phyloP scores from a whole-genome alignment of 2,888 invertebrate species.

The Cephus pulcher region DNA sequence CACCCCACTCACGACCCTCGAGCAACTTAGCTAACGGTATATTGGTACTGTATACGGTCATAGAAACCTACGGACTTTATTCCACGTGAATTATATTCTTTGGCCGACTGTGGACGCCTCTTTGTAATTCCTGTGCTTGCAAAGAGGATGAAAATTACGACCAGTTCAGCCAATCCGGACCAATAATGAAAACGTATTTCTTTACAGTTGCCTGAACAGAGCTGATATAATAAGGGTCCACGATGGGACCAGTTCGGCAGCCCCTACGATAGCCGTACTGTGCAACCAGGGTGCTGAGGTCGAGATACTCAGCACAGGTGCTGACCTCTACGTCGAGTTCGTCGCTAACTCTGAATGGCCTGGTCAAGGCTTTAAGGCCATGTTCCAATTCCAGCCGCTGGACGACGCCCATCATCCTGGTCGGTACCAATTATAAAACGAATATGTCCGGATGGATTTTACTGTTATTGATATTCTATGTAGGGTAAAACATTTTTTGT shows the following conservation, averaged over 20 bases:
- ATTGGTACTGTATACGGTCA: too few relatives aligned
- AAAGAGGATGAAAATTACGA: too few relatives aligned
- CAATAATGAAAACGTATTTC: background rate
- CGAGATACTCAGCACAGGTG: conserved; percentile 86
- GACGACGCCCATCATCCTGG: conserved; percentile 65
- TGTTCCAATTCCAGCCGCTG: conserved; percentile 78
- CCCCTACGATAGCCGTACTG: conserved; percentile 83
- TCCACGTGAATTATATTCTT: too few relatives aligned
- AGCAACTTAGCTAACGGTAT: too few relatives aligned
- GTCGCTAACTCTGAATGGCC: conserved; percentile 85
- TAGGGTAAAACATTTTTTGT: too few relatives aligned
- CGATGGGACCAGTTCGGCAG: conserved; percentile 80
- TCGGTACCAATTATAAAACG: conserved; percentile 20
- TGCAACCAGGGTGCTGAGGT: conserved; percentile 84
- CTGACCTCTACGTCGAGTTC: conserved; percentile 85
- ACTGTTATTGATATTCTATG: background rate
- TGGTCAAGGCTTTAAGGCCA: conserved; percentile 83
- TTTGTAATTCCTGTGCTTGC: too few relatives aligned
- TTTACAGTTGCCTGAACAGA: conserved; percentile 81
- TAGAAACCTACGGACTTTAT: too few relatives aligned
- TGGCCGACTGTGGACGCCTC: too few relatives aligned
- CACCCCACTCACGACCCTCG: too few relatives aligned
- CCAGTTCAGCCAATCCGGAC: too few relatives aligned
- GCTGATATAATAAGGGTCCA: conserved; percentile 88
- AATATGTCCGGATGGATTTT: background rate